These are phyloP conservation scores for Bombycilla garrulus DNA, from an alignment of 2,113 vertebrate species.

Conservation along the genomic window DNA sequence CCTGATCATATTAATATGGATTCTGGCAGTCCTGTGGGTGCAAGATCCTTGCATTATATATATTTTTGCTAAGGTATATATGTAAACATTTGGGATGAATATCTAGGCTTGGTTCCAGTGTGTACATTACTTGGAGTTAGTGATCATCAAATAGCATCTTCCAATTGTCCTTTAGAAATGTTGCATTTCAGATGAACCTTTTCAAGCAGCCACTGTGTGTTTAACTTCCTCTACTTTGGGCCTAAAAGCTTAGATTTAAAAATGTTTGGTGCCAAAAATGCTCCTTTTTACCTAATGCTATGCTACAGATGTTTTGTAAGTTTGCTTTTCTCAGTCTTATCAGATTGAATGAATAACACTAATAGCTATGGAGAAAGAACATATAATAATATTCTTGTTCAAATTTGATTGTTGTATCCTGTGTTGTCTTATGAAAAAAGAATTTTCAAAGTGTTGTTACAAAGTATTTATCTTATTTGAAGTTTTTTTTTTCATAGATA, in stretches of 20 bases:
- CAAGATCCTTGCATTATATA: constrained; percentile 6
- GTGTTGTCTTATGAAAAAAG: background rate
- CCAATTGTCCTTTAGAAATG: background rate
- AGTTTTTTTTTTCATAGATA: background rate
- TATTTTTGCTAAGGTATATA: background rate
- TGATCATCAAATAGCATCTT: background rate
- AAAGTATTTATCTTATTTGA: background rate
- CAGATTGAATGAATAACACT: background rate
- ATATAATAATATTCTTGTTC: background rate
- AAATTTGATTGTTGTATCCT: background rate
- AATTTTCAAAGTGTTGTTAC: background rate
- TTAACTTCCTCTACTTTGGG: constrained; percentile 9
- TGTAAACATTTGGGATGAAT: background rate
- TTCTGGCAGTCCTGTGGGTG: constrained; percentile 10
- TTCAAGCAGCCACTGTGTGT: constrained; percentile 30
- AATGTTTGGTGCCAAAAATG: constrained; percentile 73
- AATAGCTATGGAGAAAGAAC: background rate
- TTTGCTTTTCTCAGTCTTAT: constrained; percentile 41
- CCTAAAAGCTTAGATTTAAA: constrained; percentile 47
- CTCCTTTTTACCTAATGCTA: constrained; percentile 57
- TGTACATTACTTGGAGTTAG: background rate
- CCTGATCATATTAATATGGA: background rate
- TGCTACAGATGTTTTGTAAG: constrained; percentile 32
- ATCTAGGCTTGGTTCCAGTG: background rate
- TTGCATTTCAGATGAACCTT: constrained; percentile 38